Percentiles rank a stretch among this genome's conserved stretches.
Evolutionary conservation across 2,113 vertebrate species (phyloP).

Genomic region (Tyto alba): DNA sequence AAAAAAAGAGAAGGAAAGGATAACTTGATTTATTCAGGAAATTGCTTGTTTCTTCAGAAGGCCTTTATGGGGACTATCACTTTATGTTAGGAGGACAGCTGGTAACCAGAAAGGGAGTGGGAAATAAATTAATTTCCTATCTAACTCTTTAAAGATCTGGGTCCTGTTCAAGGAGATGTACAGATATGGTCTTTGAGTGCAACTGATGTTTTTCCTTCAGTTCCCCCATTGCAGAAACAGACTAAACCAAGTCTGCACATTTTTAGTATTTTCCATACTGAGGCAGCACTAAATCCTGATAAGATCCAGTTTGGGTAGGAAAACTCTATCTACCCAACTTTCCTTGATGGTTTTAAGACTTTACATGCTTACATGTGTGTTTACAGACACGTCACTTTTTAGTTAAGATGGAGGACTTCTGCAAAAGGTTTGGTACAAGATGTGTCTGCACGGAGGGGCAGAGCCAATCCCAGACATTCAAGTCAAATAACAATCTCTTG

Average conservation of each 20-base stretch:
- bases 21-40: constrained; percentile 62
- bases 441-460: neutral
- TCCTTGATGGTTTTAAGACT: neutral
- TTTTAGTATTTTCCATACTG: neutral
- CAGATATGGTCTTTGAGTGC: neutral
- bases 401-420: neutral
- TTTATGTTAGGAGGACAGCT: constrained; percentile 53
- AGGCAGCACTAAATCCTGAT: neutral
- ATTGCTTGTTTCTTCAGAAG: constrained; percentile 61
- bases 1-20: constrained; percentile 49
- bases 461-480: neutral
- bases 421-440: neutral
- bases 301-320: neutral
- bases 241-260: neutral
- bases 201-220: neutral
- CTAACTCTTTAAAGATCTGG: constrained; percentile 55
- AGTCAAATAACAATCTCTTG: neutral
- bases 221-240: neutral
- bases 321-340: neutral
- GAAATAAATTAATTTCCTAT: constrained; percentile 67
- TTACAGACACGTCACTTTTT: neutral
- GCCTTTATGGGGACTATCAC: constrained; percentile 50
- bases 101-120: constrained; percentile 63
- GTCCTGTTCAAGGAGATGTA: constrained; percentile 33
- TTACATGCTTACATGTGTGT: neutral